Base-by-base conservation (phyloP, 2,113 vertebrate species). In the Urocitellus parryii region DNA sequence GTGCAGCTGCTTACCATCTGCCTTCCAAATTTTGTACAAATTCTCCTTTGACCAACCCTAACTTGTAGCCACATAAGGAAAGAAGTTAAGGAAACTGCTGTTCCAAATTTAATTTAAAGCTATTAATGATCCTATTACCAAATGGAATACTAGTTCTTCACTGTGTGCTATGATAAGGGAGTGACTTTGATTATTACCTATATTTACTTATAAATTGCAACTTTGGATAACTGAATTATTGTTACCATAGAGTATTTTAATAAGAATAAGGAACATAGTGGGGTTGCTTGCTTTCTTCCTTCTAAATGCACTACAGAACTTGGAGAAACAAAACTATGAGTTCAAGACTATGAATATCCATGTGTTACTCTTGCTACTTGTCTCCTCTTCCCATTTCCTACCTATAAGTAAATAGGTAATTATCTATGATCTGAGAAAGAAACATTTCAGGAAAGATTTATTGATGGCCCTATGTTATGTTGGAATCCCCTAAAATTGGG, bases 1-100 rank as follows among this genome's bases (percentile, higher is more conserved):
- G 80, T 65, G 18, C 25, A 51, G 51, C 24, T 78, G 73, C 13
- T 68, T 79, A 53, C 70, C n/a, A 72, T 72, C 25, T 95, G 27
- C n/a, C 8, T 48, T 70, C 93, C 51, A 61, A 78, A 65, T 91
- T 86, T 91, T 91, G 25, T 78, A 18, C n/a, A 65, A 87, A 74
- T 56, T 86, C 9, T 88, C 25, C 68, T 70, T 48, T 73, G n/a
- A 48, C 42, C 34, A 80, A 58, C 51, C 45, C 48, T 56, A 74
- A 67, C 56, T 95, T 29, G 29, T 83, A 94, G n/a, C 25, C 27
- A 51, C 17, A 63, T 29, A 76, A 42, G 29, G n/a, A 77, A 95
- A 88, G 7, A 74, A 91, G 42, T 91, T 81, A n/a, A 18, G 14
- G 29, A 56, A 74, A 87, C 29, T 51, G 18, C 16, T 63, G 17